Evolutionary conservation across 2,888 invertebrate genomes (phyloP), one percentile per base, ranked within the genome.

Genomic region (Dastarcus helophoroides): DNA sequence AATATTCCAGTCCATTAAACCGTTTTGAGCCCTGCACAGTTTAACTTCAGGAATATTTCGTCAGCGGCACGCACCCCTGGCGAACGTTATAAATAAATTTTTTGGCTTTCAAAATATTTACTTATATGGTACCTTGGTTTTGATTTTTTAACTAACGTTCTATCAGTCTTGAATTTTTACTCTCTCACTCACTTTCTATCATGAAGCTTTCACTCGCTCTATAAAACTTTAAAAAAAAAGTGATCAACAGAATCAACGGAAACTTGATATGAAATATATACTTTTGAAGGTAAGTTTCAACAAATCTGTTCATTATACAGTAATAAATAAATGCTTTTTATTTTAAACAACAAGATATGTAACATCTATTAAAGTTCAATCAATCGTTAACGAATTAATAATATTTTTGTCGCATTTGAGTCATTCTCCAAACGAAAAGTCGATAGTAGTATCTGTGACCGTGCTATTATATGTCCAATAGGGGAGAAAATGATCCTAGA

Each of bases 141-240:
- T 31, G 32, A 39, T 44, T 45, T 51, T 48, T 49, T 46, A 51
- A 49, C 47, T 19, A 48, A 48, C 52, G 53, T n/a, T 50, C 55
- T 45, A 46, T 57, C 58, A 58, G 58, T 58, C 58, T 58, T 49
- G 42, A 36, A 38, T 40, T 41, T 53, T 48, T 43, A 43, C 45
- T 44, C 37, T 42, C 50, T 45, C 48, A 42, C 45, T 44, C 40
- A 42, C 42, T 45, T 30, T 10, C 13, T 33, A 46, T 42, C 38
- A 39, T 43, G 43, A 42, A 42, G 42, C 44, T 44, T 44, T 40
- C 44, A 40, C 44, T 36, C 41, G 40, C 42, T n/a, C 19, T 17
- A 7, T 7, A 17, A 6, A 6, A 17, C 6, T 7, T 17, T 23
- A 23, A 10, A 7, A 23, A 10, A 6, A 6, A 8, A 7, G 7